Conservation (phyloP, 2,888 invertebrate genomes). For the Diarsia mendica region DNA sequence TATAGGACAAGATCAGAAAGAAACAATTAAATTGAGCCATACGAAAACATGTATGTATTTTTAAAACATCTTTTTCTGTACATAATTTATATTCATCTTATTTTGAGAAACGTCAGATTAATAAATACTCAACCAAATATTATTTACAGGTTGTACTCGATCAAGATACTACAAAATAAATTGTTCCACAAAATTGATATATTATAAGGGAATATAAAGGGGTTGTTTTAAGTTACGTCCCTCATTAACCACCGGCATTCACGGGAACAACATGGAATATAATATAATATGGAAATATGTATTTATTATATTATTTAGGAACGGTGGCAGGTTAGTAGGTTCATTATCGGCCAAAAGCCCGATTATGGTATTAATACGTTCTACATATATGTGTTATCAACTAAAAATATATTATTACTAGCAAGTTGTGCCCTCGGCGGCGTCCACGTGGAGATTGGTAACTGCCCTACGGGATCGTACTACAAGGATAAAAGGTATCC, state of each 20-base stretch:
- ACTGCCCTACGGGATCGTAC: neutral
- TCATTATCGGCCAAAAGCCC: conserved; percentile 3
- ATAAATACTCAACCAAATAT: conserved; percentile 5
- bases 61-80: neutral
- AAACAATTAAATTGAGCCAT: no score
- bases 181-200: conserved; percentile 39
- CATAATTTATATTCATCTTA: neutral
- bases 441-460: neutral
- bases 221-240: conserved; percentile 55
- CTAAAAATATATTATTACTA: neutral
- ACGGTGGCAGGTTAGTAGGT: neutral
- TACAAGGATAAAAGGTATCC: neutral
- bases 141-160: conserved; percentile 1
- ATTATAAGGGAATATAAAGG: conserved; percentile 38
- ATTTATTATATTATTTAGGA: conserved; percentile 30
- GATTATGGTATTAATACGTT: conserved; percentile 9
- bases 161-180: conserved; percentile 28
- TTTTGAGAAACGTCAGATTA: no score
- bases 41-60: no score
- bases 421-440: no score
- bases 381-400: neutral
- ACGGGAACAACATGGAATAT: conserved; percentile 24
- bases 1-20: no score
- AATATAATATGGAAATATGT: conserved; percentile 37
- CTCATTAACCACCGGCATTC: conserved; percentile 51